Evolutionary conservation across 2,888 invertebrate species (phyloP).

Genomic region (Cloeon dipterum): DNA sequence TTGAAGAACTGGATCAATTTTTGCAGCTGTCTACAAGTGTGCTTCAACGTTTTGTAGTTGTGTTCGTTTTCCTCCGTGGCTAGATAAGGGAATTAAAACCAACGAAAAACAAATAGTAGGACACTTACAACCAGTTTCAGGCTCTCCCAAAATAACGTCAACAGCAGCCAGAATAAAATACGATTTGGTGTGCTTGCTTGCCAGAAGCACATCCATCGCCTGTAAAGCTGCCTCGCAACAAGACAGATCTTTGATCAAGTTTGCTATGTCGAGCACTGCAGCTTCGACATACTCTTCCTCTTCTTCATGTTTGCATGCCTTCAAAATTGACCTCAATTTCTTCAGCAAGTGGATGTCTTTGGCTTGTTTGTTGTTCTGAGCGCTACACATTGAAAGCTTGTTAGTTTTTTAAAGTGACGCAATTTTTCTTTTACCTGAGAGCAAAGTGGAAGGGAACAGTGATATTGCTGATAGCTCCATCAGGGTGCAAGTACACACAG

Average conservation of each 20-base stretch:
- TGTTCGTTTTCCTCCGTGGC: slow-evolving; percentile 8
- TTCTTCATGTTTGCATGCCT: slow-evolving; percentile 25
- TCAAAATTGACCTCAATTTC: slow-evolving; percentile 22
- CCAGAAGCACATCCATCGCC: slow-evolving; percentile 42
- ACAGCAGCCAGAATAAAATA: slow-evolving; percentile 29
- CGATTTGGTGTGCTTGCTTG: slow-evolving; percentile 36
- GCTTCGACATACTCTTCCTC: slow-evolving; percentile 25
- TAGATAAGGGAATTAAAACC: no score
- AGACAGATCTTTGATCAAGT: slow-evolving; percentile 35
- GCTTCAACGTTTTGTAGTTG: slow-evolving; percentile 5
- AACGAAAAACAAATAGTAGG: no score
- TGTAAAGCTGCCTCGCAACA: slow-evolving; percentile 48
- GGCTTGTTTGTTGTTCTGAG: slow-evolving; percentile 65
- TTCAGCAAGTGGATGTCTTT: slow-evolving; percentile 71
- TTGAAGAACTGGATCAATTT: slow-evolving; percentile 9
- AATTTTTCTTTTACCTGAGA: no score
- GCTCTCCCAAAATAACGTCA: no score
- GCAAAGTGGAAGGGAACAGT: slow-evolving; percentile 79
- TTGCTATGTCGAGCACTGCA: slow-evolving; percentile 26
- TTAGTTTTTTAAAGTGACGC: no score
- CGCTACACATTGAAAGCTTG: slow-evolving; percentile 23
- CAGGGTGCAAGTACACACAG: slow-evolving; percentile 62
- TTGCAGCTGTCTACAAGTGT: slow-evolving; percentile 8
- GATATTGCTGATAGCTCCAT: slow-evolving; percentile 61
- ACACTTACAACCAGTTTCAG: slow-evolving; percentile 14